A percentile compares a stretch with the other conserved stretches of the same genome.
phyloP scores from a whole-genome alignment of 2,113 vertebrate genomes.

The Lamprotornis superbus region DNA sequence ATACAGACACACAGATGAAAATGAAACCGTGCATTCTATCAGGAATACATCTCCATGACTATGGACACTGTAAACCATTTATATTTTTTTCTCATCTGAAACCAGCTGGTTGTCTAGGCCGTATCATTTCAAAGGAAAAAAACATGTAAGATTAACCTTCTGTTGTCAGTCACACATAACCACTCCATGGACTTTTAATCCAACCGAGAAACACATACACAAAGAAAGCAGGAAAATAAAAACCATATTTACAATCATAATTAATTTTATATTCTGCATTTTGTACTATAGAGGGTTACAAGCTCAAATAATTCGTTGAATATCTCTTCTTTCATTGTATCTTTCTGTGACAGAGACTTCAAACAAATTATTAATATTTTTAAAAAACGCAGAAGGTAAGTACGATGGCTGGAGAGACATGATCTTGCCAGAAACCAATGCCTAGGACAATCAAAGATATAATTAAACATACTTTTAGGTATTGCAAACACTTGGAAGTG shows the following conservation, averaged over 20 bases:
- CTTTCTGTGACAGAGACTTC: neutral
- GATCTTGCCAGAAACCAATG: neutral
- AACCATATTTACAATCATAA: neutral
- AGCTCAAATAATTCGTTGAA: neutral
- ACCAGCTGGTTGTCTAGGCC: neutral
- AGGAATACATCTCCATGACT: neutral
- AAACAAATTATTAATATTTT: neutral
- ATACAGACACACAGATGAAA: neutral
- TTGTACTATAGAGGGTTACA: neutral
- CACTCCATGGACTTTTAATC: neutral
- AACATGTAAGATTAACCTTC: neutral
- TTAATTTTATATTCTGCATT: neutral
- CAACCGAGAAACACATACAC: neutral
- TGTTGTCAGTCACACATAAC: neutral
- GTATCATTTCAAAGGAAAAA: neutral
- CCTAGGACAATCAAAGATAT: neutral
- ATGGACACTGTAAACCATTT: neutral
- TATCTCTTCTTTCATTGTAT: neutral
- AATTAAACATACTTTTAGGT: neutral
- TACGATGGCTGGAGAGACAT: neutral
- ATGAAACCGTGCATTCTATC: neutral
- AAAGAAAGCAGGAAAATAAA: neutral
- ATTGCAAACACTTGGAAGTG: neutral
- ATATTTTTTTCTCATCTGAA: neutral
- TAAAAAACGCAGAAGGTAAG: fast-evolving